These are phyloP conservation scores for Zootermopsis nevadensis DNA, from an alignment of 2,888 invertebrate genomes.

Conservation along the genomic window DNA sequence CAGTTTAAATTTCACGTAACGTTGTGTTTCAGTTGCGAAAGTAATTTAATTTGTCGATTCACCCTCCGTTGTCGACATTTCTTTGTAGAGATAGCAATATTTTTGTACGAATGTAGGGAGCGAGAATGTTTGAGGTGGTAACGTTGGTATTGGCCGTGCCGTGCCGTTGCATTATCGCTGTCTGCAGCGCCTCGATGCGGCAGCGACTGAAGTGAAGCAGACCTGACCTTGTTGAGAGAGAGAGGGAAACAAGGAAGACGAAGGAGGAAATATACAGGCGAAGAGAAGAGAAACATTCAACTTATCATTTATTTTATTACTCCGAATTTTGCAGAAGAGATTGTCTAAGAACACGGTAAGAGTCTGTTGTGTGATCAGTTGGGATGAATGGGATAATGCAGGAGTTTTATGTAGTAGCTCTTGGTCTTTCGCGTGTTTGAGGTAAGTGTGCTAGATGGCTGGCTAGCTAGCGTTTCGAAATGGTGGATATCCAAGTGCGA, in stretches of 20 bases:
- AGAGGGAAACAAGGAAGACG: constrained; percentile 18
- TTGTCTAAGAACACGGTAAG: background rate
- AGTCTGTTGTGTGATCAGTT: background rate
- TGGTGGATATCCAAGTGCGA: constrained; percentile 39
- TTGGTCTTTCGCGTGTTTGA: background rate
- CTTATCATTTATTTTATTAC: constrained; percentile 10
- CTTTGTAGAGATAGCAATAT: background rate
- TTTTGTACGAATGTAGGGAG: background rate
- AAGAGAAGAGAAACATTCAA: background rate
- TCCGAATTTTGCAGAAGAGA: background rate
- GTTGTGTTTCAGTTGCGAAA: too few relatives aligned
- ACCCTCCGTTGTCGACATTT: too few relatives aligned
- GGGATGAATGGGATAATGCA: background rate
- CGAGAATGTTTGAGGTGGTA: background rate
- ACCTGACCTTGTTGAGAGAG: constrained; percentile 30
- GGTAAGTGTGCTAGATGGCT: background rate
- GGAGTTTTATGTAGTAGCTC: background rate
- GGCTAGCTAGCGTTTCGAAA: constrained; percentile 23
- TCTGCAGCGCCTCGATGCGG: constrained; percentile 26
- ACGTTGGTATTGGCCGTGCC: constrained; percentile 28
- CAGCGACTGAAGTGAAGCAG: constrained; percentile 27
- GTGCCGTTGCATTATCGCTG: constrained; percentile 44
- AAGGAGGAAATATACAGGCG: constrained; percentile 15
- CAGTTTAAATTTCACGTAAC: too few relatives aligned
- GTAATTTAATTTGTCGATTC: too few relatives aligned